phyloP scores from a whole-genome alignment of 2,113 vertebrate genomes.

The Narcine bancroftii region DNA sequence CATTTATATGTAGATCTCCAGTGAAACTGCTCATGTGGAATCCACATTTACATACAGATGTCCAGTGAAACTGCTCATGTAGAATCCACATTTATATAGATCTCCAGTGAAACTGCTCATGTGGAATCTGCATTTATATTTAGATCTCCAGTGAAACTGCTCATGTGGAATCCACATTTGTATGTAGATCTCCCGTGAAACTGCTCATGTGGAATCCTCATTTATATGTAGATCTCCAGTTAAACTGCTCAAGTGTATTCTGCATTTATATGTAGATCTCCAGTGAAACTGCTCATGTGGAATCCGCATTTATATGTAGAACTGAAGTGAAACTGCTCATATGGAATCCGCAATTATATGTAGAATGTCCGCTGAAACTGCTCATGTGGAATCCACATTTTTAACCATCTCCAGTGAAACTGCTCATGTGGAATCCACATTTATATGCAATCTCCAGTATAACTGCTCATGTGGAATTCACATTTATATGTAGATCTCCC shows the following conservation, averaged over 20 bases:
- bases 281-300: too few relatives aligned
- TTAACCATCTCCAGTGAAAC: neutral
- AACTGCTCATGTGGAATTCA: too few relatives aligned
- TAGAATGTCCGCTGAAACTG: too few relatives aligned
- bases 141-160: neutral
- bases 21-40: too few relatives aligned
- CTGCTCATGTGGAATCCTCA: too few relatives aligned
- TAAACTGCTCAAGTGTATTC: neutral
- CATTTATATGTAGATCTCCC: too few relatives aligned
- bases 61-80: neutral
- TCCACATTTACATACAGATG: too few relatives aligned
- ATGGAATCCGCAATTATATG: neutral
- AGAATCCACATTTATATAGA: neutral
- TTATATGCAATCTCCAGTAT: neutral
- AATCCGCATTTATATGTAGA: too few relatives aligned
- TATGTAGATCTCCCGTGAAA: neutral
- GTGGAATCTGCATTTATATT: too few relatives aligned
- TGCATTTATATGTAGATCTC: neutral
- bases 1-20: neutral
- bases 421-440: neutral
- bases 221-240: too few relatives aligned
- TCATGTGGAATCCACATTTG: neutral
- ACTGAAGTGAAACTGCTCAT: neutral
- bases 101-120: too few relatives aligned
- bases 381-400: too few relatives aligned